Conservation (phyloP, 2,113 vertebrate species). For the Antennarius striatus region DNA sequence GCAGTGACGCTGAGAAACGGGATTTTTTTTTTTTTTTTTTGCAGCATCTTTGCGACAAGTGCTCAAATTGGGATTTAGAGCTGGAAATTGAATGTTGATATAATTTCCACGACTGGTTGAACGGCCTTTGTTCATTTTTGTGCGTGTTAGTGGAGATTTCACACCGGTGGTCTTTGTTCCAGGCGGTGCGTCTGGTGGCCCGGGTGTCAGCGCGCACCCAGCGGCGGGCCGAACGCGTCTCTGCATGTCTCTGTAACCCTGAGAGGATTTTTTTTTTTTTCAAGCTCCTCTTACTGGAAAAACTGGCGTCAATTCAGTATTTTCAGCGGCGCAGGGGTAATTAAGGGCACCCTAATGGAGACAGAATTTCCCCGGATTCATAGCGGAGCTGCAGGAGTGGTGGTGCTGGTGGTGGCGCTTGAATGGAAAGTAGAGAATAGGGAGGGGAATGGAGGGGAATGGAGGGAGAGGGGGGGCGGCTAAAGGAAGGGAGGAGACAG, state of each 20-base stretch:
- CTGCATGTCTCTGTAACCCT: conserved; percentile 33
- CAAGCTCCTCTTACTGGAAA: neutral
- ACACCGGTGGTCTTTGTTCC: conserved; percentile 68
- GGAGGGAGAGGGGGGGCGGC: neutral
- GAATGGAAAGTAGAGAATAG: conserved; percentile 58
- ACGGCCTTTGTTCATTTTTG: conserved; percentile 10
- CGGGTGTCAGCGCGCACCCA: conserved; percentile 55
- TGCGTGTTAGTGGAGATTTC: conserved; percentile 37
- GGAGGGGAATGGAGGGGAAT: conserved; percentile 58
- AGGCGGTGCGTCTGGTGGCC: conserved; percentile 42
- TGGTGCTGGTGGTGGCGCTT: conserved; percentile 17
- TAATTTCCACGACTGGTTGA: neutral
- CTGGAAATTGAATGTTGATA: neutral
- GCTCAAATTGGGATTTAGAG: conserved; percentile 9
- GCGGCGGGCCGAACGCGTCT: conserved; percentile 54
- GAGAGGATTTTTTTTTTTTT: conserved; percentile 4
- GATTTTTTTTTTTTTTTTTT: conserved; percentile 3
- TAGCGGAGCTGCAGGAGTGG: conserved; percentile 48
- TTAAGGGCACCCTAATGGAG: conserved; percentile 11
- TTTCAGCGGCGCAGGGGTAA: too few relatives aligned
- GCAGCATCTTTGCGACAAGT: conserved; percentile 64
- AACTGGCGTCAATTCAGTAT: neutral
- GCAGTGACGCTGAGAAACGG: neutral
- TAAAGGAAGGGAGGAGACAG: conserved; percentile 56
- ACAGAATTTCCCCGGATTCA: conserved; percentile 35